phyloP scores from a whole-genome alignment of 2,888 invertebrate genomes.

The Platycheirus albimanus region DNA sequence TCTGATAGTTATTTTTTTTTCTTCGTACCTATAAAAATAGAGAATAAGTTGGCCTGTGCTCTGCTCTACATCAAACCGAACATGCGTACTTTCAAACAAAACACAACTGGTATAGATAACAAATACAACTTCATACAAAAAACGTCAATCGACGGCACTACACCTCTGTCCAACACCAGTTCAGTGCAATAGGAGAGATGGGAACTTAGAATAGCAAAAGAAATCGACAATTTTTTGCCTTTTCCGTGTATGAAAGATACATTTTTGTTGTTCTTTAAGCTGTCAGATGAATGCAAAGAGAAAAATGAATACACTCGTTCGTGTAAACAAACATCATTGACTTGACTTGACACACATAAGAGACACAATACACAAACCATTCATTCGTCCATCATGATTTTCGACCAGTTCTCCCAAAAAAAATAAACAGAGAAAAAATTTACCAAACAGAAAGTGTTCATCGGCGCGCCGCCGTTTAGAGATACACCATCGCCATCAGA shows the following conservation, averaged over 20 bases:
- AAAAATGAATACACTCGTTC: slow-evolving; percentile 25
- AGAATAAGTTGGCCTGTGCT: background rate
- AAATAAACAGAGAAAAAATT: slow-evolving; percentile 30
- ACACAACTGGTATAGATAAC: slow-evolving; percentile 24
- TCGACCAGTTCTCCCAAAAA: slow-evolving; percentile 60
- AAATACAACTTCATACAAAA: slow-evolving; percentile 18
- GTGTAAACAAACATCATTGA: slow-evolving; percentile 26
- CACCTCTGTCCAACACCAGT: too few species aligned
- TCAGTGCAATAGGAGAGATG: too few species aligned
- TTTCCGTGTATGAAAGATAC: slow-evolving; percentile 47
- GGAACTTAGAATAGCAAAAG: background rate
- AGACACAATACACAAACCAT: slow-evolving; percentile 62
- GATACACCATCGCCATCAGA: slow-evolving; percentile 55
- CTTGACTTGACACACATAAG: too few species aligned
- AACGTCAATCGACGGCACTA: background rate
- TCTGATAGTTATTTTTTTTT: too few species aligned
- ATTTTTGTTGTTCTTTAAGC: slow-evolving; percentile 11
- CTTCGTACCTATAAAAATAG: too few species aligned
- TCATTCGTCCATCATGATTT: slow-evolving; percentile 35
- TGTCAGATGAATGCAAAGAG: slow-evolving; percentile 33
- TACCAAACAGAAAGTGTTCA: slow-evolving; percentile 54
- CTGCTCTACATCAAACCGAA: background rate
- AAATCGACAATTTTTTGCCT: background rate
- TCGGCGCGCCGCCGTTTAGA: slow-evolving; percentile 43
- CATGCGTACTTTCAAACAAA: slow-evolving; percentile 58